Base-by-base conservation (phyloP, 2,797 vertebrate genomes). In the Pantherophis vulpinus region DNA sequence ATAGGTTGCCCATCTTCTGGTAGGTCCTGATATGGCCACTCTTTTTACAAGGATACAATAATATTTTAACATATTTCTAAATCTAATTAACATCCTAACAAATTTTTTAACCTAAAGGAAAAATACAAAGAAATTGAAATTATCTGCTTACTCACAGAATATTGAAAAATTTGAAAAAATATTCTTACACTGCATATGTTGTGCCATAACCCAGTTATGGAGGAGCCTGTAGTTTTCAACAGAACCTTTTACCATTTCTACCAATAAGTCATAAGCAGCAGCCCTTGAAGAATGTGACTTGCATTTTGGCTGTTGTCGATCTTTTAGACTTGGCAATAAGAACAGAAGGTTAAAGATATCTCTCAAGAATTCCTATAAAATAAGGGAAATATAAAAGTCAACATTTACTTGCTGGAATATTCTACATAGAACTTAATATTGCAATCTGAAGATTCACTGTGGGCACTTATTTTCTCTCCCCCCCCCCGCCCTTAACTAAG, bases 171-270 rank as follows among this genome's bases (percentile, higher is more conserved):
- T 55, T 51, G 0, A 74, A 18, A 42, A 93, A 88, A 93, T 87
- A 60, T 83, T 88, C 98, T 99, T 98, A 99, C 99, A 98, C 96
- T 99, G 99, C 99, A 99, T 99, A 97, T 99, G 99, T 96, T 99
- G 99, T 0, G 99, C 98, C 99, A 99, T 99, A 92, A 99, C 99
- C 99, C 99, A 99, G 98, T 99, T 99, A 97, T 99, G 99, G 58
- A 99, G 99, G 88, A 99, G 98, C 58, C 99, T 98, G 98, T 99
- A 99, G 98, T 99, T 99, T 94, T 99, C 99, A 96, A 99, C 98
- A 0, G 99, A 99, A 10, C 99, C 99, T 94, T 99, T 99, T 25
- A 99, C 99, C 97, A 99, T 99, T 96, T 99, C 99, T 96, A 99
- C 99, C 97, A 99, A 97, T 94, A 99, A 98, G 97, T 99, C 99